These are phyloP conservation scores for Crioceris asparagi DNA, from an alignment of 2,888 invertebrate genomes.

Conservation along the genomic window DNA sequence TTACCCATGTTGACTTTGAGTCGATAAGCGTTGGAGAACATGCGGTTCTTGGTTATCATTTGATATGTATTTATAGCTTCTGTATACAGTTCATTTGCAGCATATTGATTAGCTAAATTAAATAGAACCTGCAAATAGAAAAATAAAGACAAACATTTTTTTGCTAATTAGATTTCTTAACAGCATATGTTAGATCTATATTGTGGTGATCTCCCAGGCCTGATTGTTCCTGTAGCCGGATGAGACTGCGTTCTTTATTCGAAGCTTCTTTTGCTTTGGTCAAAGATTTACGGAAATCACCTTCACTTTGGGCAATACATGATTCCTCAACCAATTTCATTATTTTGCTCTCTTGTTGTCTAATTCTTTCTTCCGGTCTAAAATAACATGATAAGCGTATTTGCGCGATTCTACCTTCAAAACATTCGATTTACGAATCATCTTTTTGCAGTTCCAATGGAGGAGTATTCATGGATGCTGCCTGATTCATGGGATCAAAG, in stretches of 20 bases:
- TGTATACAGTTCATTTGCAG: constrained; percentile 85
- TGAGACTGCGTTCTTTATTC: constrained; percentile 79
- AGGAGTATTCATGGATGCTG: constrained; percentile 39
- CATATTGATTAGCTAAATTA: constrained; percentile 91
- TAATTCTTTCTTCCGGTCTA: constrained; percentile 86
- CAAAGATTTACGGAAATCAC: constrained; percentile 56
- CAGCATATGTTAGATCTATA: constrained; percentile 90
- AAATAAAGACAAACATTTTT: neutral
- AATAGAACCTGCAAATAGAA: constrained; percentile 61
- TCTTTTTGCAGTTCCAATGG: constrained; percentile 62
- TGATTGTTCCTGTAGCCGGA: constrained; percentile 84
- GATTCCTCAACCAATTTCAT: constrained; percentile 86
- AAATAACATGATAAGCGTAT: too few species aligned
- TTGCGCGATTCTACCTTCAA: too few species aligned
- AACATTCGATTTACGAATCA: constrained; percentile 52
- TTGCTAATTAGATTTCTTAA: constrained; percentile 38
- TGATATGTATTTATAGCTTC: constrained; percentile 96
- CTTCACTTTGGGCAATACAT: constrained; percentile 56
- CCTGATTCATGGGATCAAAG: constrained; percentile 71
- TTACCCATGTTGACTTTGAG: constrained; percentile 98
- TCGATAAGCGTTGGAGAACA: constrained; percentile 87
- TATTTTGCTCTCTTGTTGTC: constrained; percentile 78
- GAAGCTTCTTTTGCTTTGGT: constrained; percentile 96
- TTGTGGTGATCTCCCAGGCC: constrained; percentile 85
- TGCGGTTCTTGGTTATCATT: constrained; percentile 84